Conservation (phyloP, 2,888 invertebrate species). For the Ametastegia equiseti region DNA sequence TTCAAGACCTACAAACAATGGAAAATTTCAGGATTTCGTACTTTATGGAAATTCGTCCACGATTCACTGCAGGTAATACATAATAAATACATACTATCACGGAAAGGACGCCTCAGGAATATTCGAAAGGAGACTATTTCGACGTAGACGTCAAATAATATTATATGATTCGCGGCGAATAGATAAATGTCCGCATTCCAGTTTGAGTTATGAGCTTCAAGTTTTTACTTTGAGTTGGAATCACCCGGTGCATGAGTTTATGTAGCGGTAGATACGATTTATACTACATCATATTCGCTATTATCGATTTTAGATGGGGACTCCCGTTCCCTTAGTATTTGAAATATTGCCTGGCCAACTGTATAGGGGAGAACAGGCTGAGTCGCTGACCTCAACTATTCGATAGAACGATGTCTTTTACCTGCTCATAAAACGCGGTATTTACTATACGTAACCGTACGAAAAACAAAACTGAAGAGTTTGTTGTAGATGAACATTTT, state of each 20-base stretch:
- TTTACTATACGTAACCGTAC: no score
- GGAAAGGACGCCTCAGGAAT: background rate
- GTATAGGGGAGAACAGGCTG: no score
- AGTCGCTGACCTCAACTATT: no score
- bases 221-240: background rate
- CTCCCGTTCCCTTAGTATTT: background rate
- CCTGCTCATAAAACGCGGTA: no score
- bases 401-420: no score
- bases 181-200: constrained; percentile 9
- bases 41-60: background rate
- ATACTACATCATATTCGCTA: background rate
- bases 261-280: constrained; percentile 5
- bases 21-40: background rate
- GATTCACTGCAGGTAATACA: background rate
- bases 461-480: no score
- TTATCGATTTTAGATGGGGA: background rate
- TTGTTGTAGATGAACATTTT: no score
- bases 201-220: constrained; percentile 4
- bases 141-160: background rate
- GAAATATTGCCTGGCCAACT: background rate
- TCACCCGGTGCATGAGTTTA: background rate
- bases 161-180: background rate
- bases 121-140: background rate
- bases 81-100: no score
- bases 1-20: background rate